Evolutionary conservation across 2,113 vertebrate genomes (phyloP).

Genomic region (Platycercus adscitus): DNA sequence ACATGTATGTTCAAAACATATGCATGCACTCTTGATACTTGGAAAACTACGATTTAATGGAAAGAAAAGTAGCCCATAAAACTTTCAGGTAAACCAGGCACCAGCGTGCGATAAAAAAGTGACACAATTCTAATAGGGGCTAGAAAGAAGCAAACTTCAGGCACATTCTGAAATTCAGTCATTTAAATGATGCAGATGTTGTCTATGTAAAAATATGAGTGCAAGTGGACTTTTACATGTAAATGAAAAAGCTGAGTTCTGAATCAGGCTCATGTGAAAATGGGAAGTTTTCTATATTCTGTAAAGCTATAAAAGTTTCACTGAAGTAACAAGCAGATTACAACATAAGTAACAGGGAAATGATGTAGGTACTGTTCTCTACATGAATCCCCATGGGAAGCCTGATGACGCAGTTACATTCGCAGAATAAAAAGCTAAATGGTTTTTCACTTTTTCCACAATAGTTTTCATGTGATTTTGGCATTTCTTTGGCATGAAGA

Average conservation of each 20-base stretch:
- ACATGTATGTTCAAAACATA: neutral
- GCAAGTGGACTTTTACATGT: neutral
- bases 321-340: neutral
- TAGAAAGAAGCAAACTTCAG: neutral
- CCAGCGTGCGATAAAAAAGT: neutral
- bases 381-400: neutral
- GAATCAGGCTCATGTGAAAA: neutral
- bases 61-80: neutral
- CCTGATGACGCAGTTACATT: slow-evolving; percentile 35
- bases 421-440: neutral
- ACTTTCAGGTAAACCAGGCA: neutral
- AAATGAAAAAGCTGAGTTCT: neutral
- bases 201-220: neutral
- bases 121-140: neutral
- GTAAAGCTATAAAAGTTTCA: neutral
- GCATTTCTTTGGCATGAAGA: neutral
- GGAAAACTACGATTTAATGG: neutral
- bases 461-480: neutral
- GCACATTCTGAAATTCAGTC: neutral
- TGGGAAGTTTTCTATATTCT: neutral
- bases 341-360: slow-evolving; percentile 30
- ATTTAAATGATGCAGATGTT: neutral
- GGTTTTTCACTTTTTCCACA: neutral
- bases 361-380: neutral
- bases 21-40: neutral